Conservation (phyloP, 1,140 invertebrate species). For the Penaeus chinensis region DNA sequence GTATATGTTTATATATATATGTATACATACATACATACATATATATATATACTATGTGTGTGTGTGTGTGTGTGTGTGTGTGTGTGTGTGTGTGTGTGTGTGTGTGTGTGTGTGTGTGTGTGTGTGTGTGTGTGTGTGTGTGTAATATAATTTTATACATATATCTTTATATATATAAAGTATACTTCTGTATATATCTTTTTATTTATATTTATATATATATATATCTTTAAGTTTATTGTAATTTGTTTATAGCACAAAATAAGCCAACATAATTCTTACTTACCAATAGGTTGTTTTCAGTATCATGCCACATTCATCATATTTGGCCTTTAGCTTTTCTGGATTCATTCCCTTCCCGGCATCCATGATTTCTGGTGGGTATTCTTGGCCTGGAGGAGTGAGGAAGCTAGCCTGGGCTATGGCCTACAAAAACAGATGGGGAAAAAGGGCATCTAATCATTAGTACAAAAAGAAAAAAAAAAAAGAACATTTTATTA, state of each 20-base stretch:
- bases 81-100: no score
- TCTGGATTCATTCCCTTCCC: constrained; percentile 76
- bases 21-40: no score
- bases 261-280: constrained; percentile 43
- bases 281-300: constrained; percentile 94
- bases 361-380: constrained; percentile 76
- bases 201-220: no score
- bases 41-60: no score
- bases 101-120: no score
- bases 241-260: neutral
- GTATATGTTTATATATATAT: no score
- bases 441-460: neutral
- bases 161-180: no score
- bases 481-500: neutral
- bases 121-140: no score
- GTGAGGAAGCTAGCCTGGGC: constrained; percentile 84
- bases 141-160: no score
- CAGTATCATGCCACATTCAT: constrained; percentile 81
- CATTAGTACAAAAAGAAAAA: neutral
- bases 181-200: no score
- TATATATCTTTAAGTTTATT: no score
- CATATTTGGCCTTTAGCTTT: constrained; percentile 83
- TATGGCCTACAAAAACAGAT: constrained; percentile 74
- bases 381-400: constrained; percentile 77
- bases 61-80: no score